These are phyloP conservation scores for Gobionotothen gibberifrons DNA, from an alignment of 2,797 vertebrate genomes.

Conservation along the genomic window DNA sequence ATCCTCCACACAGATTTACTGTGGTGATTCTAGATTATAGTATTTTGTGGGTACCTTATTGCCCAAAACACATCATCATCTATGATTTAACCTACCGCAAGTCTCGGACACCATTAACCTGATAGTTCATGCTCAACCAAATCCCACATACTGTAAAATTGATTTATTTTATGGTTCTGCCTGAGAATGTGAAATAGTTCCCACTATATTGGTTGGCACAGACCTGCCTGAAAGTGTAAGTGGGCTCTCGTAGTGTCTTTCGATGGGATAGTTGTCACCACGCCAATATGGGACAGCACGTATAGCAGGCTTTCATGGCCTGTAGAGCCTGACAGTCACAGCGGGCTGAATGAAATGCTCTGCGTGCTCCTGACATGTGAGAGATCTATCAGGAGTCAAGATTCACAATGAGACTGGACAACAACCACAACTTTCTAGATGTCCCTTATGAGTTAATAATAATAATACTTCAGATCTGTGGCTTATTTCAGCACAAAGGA, in stretches of 20 bases:
- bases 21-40: slow-evolving; percentile 18
- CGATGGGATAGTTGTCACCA: slow-evolving; percentile 31
- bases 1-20: slow-evolving; percentile 31
- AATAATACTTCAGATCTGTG: slow-evolving; percentile 21
- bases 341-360: slow-evolving; percentile 65
- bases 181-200: slow-evolving; percentile 45
- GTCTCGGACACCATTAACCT: slow-evolving; percentile 30
- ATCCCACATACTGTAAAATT: slow-evolving; percentile 49
- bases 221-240: slow-evolving; percentile 25
- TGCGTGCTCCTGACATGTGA: slow-evolving; percentile 66
- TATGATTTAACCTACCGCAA: slow-evolving; percentile 43
- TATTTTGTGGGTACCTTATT: slow-evolving; percentile 22
- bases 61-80: slow-evolving; percentile 31
- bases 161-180: slow-evolving; percentile 50
- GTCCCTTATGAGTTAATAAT: slow-evolving; percentile 5
- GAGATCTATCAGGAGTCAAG: slow-evolving; percentile 62
- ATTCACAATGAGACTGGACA: slow-evolving; percentile 44
- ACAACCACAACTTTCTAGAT: slow-evolving; percentile 5
- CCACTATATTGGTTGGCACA: slow-evolving; percentile 37
- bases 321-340: slow-evolving; percentile 63
- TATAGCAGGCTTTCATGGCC: slow-evolving; percentile 65
- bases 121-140: slow-evolving; percentile 33
- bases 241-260: slow-evolving; percentile 26
- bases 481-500: slow-evolving; percentile 24
- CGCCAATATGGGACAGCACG: slow-evolving; percentile 35